Conservation (phyloP, 2,888 invertebrate species). For the Dicycla oo region DNA sequence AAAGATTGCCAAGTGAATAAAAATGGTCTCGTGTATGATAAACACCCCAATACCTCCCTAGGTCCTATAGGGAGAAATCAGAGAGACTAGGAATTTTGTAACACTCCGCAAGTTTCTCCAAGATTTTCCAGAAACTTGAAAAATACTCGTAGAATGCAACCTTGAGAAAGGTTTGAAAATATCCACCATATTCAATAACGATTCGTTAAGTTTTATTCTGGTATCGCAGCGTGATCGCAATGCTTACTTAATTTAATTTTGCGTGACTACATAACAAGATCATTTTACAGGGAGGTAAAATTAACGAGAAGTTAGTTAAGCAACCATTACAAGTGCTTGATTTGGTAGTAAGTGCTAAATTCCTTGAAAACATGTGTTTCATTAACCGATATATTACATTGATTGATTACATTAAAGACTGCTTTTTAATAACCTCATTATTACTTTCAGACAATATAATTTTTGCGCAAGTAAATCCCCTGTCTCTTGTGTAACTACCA, state of each 20-base stretch:
- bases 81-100: neutral
- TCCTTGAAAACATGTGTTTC: slow-evolving; percentile 11
- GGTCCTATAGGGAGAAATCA: neutral
- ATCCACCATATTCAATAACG: neutral
- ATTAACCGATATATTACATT: neutral
- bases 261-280: neutral
- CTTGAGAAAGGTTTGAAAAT: no score
- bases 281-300: neutral
- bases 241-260: neutral
- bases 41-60: neutral
- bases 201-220: neutral
- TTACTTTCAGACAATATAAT: neutral
- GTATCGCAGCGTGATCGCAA: neutral
- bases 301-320: slow-evolving; percentile 14
- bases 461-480: neutral
- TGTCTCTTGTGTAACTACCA: neutral
- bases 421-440: slow-evolving; percentile 5
- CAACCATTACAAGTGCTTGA: neutral
- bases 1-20: neutral
- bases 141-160: no score
- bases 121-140: neutral
- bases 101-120: neutral
- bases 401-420: neutral
- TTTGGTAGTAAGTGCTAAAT: slow-evolving; percentile 9
- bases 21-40: neutral